Percentiles rank a stretch among this genome's conserved stretches.
These are phyloP conservation scores for Lordiphosa collinella DNA, from an alignment of 1,140 invertebrate genomes.

Conservation along the genomic window DNA sequence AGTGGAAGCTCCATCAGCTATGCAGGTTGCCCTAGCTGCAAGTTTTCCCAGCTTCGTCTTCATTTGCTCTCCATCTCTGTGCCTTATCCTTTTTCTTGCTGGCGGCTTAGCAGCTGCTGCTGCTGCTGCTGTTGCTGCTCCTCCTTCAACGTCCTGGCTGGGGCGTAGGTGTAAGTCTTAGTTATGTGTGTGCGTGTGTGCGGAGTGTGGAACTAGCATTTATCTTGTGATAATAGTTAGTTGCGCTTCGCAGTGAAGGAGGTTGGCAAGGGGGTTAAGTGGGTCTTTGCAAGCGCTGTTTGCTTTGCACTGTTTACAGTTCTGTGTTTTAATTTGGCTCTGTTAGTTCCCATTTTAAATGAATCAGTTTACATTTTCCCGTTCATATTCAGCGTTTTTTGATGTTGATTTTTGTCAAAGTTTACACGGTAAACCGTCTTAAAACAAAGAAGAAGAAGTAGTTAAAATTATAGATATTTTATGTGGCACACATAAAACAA, in stretches of 20 bases:
- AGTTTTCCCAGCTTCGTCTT: slow-evolving; percentile 5
- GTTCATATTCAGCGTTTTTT: slow-evolving; percentile 14
- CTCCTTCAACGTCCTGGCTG: neutral
- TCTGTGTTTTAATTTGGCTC: too few relatives aligned
- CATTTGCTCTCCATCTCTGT: neutral
- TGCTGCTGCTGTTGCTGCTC: slow-evolving; percentile 27
- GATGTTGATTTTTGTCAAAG: neutral
- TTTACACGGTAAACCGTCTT: too few relatives aligned
- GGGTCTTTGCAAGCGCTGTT: too few relatives aligned
- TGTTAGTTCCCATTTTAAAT: slow-evolving; percentile 6
- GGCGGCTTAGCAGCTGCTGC: slow-evolving; percentile 57
- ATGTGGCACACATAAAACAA: too few relatives aligned
- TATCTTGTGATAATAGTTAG: slow-evolving; percentile 75
- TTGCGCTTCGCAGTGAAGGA: slow-evolving; percentile 26
- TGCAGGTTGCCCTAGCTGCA: slow-evolving; percentile 43
- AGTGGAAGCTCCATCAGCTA: slow-evolving; percentile 27
- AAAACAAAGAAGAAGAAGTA: too few relatives aligned
- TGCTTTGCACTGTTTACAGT: too few relatives aligned
- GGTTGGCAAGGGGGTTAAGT: neutral
- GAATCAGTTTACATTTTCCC: slow-evolving; percentile 8
- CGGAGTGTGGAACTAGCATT: slow-evolving; percentile 50
- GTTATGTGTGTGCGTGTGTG: slow-evolving; percentile 40
- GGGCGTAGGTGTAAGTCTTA: slow-evolving; percentile 55
- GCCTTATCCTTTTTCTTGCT: slow-evolving; percentile 45
- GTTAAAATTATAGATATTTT: too few relatives aligned